Evolutionary conservation across 1,140 invertebrate genomes (phyloP), one percentile per base, ranked within the genome.

Genomic region (Papilio helenus): DNA sequence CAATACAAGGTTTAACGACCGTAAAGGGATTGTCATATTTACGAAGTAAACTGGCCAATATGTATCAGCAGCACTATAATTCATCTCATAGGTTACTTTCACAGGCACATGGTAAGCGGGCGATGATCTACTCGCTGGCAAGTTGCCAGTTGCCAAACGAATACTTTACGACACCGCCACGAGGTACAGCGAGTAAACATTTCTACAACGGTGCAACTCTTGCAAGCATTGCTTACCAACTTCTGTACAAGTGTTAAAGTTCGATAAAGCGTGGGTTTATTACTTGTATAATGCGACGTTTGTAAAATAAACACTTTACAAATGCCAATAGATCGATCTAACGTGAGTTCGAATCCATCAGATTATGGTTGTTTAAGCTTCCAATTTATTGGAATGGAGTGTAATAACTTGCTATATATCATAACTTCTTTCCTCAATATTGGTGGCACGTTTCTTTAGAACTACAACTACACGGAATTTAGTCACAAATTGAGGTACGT

Each of bases 41-140:
- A 44, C 10, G 12, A 8, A 39, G 3, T 5, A 10, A 42, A 72
- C 71, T 44, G 71, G 18, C 71, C 71, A 49, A 51, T 49, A 26
- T 44, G 3, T 2, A 20, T 46, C 1, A 44, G 12, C 23, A 14
- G 44, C 44, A 51, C 72, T 74, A 74, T 49, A 74, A 26, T 23
- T 44, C 71, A 72, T 72, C 72, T 44, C 72, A 49, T 49, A 26
- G 72, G 5, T 73, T 74, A 49, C 72, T 74, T 74, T 74, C 72
- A 74, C 72, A 72, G 72, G 0, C 72, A 9, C 14, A 23, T 49
- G 72, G 72, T 26, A 20, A 16, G 20, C 72, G 72, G 72, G 16
- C 72, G 44, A 74, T 74, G 72, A 51, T 74, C 44, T 74, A 44
- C 51, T 55, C 51, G n/a, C 51, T 55, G 51, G n/a, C 51, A 16